Base-by-base conservation (phyloP, 2,888 invertebrate genomes). In the Clistopyga incitator region DNA sequence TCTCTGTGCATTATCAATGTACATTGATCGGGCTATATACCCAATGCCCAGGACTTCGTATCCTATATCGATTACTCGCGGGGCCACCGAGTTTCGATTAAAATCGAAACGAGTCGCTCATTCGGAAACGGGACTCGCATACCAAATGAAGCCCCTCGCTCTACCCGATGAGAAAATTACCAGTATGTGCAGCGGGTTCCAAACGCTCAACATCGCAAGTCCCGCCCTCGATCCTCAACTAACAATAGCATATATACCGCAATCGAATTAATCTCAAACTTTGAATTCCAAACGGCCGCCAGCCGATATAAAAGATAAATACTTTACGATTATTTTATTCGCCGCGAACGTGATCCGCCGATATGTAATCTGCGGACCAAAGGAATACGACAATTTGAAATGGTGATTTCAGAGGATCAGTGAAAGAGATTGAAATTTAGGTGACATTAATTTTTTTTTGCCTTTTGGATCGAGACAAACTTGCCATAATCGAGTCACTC, bases 61-160 rank as follows among this genome's bases (percentile, higher is more conserved):
- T 47, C 75, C 72, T 61, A 76, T 81, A 83, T 85, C 85, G 85
- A 83, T 81, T 83, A 81, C 81, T 38, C 71, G 52, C 13, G 38
- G 42, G 47, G 13, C 47, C 75, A 20, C 50, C 79, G 50, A 77
- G 59, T 83, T 84, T 67, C 79, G 84, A 84, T 85, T 84, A 81
- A 85, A 84, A 85, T 84, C 79, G 76, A 84, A 85, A 67, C 81
- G 78, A 81, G 77, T 78, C 81, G 52, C 75, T 75, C 82, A 75
- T 75, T 75, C 70, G 82, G 68, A 78, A 78, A 82, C 82, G 78
- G 29, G 50, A 34, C 34, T 67, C 61, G 78, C 70, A 78, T 78
- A 71, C 75, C 75, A 71, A 82, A 78, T 78, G 61, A 76, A 71
- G 15, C 67, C 34, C 15, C 54, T 23, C 34, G 71, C 18, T 64